These are phyloP conservation scores for Rhinogobio ventralis DNA, from an alignment of 2,797 vertebrate species.

Conservation along the genomic window DNA sequence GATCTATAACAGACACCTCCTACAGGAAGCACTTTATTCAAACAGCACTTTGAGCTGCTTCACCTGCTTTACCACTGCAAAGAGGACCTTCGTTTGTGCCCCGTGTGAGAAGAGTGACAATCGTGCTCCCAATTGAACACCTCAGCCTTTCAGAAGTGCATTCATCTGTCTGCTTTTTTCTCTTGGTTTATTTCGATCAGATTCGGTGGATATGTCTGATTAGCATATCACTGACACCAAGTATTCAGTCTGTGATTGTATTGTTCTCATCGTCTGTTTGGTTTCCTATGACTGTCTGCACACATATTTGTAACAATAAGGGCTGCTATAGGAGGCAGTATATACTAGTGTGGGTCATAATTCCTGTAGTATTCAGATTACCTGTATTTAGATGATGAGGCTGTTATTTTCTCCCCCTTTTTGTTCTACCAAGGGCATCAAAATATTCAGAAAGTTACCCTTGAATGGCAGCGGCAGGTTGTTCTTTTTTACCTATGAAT, in stretches of 20 bases:
- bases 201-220: not conserved
- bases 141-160: slow-evolving; percentile 26
- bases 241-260: slow-evolving; percentile 13
- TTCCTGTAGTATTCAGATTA: not conserved
- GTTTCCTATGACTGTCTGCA: slow-evolving; percentile 25
- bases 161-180: slow-evolving; percentile 10
- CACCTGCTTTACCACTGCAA: slow-evolving; percentile 59
- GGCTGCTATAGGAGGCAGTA: slow-evolving; percentile 28
- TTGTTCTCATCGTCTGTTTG: not conserved
- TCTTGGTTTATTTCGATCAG: not conserved
- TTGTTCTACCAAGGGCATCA: not conserved
- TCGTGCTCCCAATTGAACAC: slow-evolving; percentile 60
- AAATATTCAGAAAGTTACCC: not conserved
- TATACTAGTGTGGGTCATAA: not conserved
- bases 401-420: not conserved
- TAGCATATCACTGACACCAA: not conserved
- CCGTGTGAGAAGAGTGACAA: slow-evolving; percentile 72
- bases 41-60: slow-evolving; percentile 74
- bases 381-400: not conserved
- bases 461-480: not conserved
- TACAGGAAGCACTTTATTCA: slow-evolving; percentile 77
- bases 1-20: slow-evolving; percentile 51
- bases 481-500: not conserved
- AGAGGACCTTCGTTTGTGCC: slow-evolving; percentile 43
- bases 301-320: slow-evolving; percentile 23